Evolutionary conservation across 2,113 vertebrate genomes (phyloP).

Genomic region (Lagopus leucura): DNA sequence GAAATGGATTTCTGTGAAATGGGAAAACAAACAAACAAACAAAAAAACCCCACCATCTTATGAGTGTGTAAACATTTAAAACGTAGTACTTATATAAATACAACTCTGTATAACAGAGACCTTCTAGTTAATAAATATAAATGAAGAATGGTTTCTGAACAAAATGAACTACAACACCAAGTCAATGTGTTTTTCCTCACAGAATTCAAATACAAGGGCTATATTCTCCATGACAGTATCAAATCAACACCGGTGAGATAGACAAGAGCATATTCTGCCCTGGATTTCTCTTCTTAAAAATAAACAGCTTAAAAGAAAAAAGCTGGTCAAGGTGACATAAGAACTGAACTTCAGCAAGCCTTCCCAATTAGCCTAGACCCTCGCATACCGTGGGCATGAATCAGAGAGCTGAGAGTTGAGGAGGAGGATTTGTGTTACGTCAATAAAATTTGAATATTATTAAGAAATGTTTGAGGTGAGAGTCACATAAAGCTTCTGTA

Average conservation of each 20-base stretch:
- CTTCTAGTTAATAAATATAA: not conserved
- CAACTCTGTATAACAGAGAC: not conserved
- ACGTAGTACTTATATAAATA: slow-evolving; percentile 7
- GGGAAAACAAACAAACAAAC: not conserved
- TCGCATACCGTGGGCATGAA: not conserved
- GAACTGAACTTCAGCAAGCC: not conserved
- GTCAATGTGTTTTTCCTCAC: not conserved
- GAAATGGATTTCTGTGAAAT: not conserved
- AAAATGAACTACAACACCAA: not conserved
- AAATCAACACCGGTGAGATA: not conserved
- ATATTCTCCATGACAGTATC: not conserved
- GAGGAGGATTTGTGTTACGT: not conserved
- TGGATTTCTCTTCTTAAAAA: not conserved
- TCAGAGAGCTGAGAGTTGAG: not conserved
- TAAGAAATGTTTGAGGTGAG: not conserved
- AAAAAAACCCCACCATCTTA: not conserved
- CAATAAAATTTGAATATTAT: not conserved
- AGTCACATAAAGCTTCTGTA: not conserved
- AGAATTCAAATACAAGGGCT: not conserved
- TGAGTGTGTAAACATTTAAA: not conserved
- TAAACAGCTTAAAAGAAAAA: not conserved
- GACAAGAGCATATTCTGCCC: not conserved
- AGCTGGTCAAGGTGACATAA: not conserved
- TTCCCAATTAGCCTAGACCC: not conserved
- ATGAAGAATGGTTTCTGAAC: not conserved